These are phyloP conservation scores for Morpho achilles DNA, from an alignment of 2,888 invertebrate species.

Conservation along the genomic window DNA sequence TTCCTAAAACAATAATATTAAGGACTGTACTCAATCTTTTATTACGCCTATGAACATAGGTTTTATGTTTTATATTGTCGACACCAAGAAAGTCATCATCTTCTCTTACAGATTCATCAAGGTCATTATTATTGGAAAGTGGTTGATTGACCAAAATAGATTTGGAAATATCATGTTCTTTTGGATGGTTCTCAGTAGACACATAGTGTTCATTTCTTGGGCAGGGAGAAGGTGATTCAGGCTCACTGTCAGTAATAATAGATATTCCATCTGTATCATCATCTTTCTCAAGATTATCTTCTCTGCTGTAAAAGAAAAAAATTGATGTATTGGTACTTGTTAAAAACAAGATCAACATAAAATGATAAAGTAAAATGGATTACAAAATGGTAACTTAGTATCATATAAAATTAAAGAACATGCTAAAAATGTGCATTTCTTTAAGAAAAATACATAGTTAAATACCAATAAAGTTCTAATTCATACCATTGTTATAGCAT, in stretches of 20 bases:
- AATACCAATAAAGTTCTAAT: too few relatives aligned
- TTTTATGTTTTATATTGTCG: conserved; percentile 55
- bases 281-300: conserved; percentile 56
- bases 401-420: too few relatives aligned
- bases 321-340: too few relatives aligned
- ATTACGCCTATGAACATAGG: conserved; percentile 70
- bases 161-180: conserved; percentile 36
- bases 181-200: conserved; percentile 39
- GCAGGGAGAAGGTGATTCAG: conserved; percentile 48
- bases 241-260: conserved; percentile 71
- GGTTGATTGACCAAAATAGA: conserved; percentile 39
- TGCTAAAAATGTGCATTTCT: too few relatives aligned
- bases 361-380: too few relatives aligned
- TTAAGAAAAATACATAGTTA: too few relatives aligned
- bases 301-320: conserved; percentile 2
- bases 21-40: conserved; percentile 68
- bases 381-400: too few relatives aligned
- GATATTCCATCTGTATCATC: conserved; percentile 76
- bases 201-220: conserved; percentile 41
- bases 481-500: too few relatives aligned
- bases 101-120: conserved; percentile 41
- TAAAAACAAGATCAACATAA: too few relatives aligned
- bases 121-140: conserved; percentile 32
- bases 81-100: conserved; percentile 56
- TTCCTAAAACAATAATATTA: conserved; percentile 68